A percentile compares a stretch with the other conserved stretches of the same genome.
phyloP scores from a whole-genome alignment of 2,797 vertebrate species.

The Danio aesculapii region DNA sequence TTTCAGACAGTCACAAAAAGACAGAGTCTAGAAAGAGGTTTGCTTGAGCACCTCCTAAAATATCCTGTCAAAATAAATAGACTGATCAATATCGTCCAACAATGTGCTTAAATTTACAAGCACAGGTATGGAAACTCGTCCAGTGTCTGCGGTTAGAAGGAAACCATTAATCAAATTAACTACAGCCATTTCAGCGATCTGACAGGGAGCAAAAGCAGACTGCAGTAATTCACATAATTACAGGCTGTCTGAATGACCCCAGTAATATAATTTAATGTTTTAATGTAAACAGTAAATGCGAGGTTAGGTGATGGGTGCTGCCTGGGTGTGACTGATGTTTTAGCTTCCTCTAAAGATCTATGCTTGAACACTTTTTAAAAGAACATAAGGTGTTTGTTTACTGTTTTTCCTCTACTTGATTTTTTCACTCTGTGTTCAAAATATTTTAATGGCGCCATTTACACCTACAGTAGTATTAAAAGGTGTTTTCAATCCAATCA shows the following conservation, averaged over 20 bases:
- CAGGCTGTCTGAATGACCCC: constrained; percentile 33
- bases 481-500: too few species aligned
- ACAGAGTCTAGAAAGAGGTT: background rate
- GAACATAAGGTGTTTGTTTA: too few species aligned
- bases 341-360: background rate
- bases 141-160: constrained; percentile 24
- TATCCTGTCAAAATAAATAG: constrained; percentile 21
- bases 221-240: constrained; percentile 32
- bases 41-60: constrained; percentile 1
- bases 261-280: constrained; percentile 27
- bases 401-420: too few species aligned
- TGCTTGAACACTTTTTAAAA: background rate
- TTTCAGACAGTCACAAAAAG: background rate
- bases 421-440: too few species aligned
- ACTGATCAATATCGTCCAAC: constrained; percentile 33
- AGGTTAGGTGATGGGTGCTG: constrained; percentile 11
- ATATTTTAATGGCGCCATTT: too few species aligned
- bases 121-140: constrained; percentile 13
- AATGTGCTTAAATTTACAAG: constrained; percentile 28
- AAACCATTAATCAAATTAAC: constrained; percentile 50
- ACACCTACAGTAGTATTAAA: too few species aligned
- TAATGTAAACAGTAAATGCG: constrained; percentile 37
- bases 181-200: constrained; percentile 16
- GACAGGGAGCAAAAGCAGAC: constrained; percentile 20
- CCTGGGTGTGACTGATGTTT: constrained; percentile 12